phyloP scores from a whole-genome alignment of 2,113 vertebrate genomes.

The Notiomystis cincta region DNA sequence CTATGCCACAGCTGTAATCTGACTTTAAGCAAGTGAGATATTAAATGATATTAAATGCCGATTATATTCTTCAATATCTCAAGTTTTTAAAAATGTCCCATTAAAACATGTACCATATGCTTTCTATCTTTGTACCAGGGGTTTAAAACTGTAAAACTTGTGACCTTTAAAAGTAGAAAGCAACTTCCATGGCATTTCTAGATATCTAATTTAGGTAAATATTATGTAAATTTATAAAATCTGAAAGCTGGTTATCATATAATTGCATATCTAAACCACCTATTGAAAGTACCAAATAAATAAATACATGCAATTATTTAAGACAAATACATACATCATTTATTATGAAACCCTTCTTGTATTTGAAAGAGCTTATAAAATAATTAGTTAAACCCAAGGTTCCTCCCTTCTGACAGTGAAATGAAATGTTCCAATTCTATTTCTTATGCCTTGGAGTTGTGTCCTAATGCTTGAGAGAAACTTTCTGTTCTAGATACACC shows the following conservation, averaged over 20 bases:
- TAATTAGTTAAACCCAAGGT: not conserved
- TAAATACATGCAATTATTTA: not conserved
- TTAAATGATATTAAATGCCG: not conserved
- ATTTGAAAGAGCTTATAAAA: not conserved
- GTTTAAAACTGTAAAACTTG: not conserved
- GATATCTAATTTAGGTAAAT: not conserved
- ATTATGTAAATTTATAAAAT: not conserved
- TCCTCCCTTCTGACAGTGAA: not conserved
- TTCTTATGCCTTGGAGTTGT: not conserved
- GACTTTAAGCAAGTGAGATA: not conserved
- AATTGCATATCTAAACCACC: not conserved
- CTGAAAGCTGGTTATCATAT: not conserved
- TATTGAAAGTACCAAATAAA: not conserved
- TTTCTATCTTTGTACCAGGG: not conserved
- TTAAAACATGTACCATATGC: not conserved
- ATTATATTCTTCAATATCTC: not conserved
- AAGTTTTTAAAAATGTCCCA: not conserved
- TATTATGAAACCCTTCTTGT: not conserved
- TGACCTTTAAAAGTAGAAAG: conserved; percentile 9
- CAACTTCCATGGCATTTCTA: not conserved
- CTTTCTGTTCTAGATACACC: not conserved
- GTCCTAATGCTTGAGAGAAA: not conserved
- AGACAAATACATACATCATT: not conserved
- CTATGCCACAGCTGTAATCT: not conserved
- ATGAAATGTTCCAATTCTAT: not conserved